A percentile compares a stretch with the other conserved stretches of the same genome.
These are phyloP conservation scores for Nymphalis io DNA, from an alignment of 1,140 invertebrate species.

Conservation along the genomic window DNA sequence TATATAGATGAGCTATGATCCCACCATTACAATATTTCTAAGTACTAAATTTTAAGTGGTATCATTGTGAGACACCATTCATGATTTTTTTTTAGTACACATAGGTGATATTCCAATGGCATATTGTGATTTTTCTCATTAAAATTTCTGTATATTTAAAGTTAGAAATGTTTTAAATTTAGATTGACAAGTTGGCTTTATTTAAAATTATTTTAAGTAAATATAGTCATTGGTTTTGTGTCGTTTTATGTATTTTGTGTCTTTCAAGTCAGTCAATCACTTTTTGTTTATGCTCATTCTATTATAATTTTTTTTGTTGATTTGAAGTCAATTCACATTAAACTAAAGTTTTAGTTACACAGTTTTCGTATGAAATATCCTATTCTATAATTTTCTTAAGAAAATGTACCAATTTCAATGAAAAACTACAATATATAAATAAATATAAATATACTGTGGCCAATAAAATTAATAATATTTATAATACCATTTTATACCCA, in stretches of 20 bases:
- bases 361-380: constrained; percentile 38
- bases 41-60: constrained; percentile 77
- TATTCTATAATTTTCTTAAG: constrained; percentile 40
- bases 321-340: constrained; percentile 31
- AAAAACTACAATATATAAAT: constrained; percentile 65
- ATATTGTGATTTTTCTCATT: constrained; percentile 74
- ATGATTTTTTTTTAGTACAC: constrained; percentile 65
- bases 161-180: constrained; percentile 50
- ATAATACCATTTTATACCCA: constrained; percentile 79
- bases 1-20: constrained; percentile 79
- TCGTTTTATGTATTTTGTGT: constrained; percentile 50
- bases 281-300: constrained; percentile 63
- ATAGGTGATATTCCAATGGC: constrained; percentile 74
- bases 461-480: constrained; percentile 75
- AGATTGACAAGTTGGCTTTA: constrained; percentile 56
- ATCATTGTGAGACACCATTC: constrained; percentile 67
- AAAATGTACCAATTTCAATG: constrained; percentile 52
- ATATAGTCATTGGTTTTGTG: constrained; percentile 50
- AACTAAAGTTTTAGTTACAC: constrained; percentile 32
- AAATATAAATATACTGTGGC: constrained; percentile 70
- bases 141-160: constrained; percentile 41
- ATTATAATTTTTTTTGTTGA: constrained; percentile 28
- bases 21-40: constrained; percentile 79
- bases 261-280: constrained; percentile 49
- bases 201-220: constrained; percentile 52